Base-by-base conservation (phyloP, 2,113 vertebrate genomes). In the Ictalurus punctatus region DNA sequence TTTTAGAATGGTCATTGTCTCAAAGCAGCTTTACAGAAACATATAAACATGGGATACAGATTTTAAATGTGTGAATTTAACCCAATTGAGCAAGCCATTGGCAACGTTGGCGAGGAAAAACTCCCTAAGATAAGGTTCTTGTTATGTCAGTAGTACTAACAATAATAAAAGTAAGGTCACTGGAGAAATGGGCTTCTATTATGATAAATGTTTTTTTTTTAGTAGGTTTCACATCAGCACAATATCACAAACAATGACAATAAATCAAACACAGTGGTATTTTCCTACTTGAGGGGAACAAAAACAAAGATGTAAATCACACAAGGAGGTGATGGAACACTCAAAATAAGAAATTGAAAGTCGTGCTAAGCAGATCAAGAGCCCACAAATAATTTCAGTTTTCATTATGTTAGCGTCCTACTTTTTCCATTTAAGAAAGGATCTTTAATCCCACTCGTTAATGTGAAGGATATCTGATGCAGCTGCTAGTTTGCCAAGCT, bases 81-180 rank as follows among this genome's bases (percentile, higher is more conserved):
- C 44, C 44, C 44, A 7, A 48, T 48, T 5, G 44, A 48, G 44
- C 44, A 48, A 7, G 44, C 6, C 6, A 48, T 48, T 48, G 44
- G 44, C 6, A 6, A 48, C 0, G 6, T 6, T 48, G 44, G 44
- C 6, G 6, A 48, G 44, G 44, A 48, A 48, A 48, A 48, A 48
- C 44, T 44, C 44, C 44, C 44, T 48, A 48, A 48, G n/a, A n/a
- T 30, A 69, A 67, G 14, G 2, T 30, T 56, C n/a, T 73, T 73
- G 44, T 34, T 61, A 44, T 44, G 23, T 63, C 23, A 44, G 10
- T 3, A 44, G 12, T 16, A 44, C 21, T 6, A 63, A 1, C 21
- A 27, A 44, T 44, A 83, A 83, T 63, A 40, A 83, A 63, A 83
- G 2, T 40, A 27, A 83, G 34, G 81, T 83, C 81, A 83, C 21